Base-by-base conservation (phyloP, 2,113 vertebrate species). In the Poecile atricapillus region DNA sequence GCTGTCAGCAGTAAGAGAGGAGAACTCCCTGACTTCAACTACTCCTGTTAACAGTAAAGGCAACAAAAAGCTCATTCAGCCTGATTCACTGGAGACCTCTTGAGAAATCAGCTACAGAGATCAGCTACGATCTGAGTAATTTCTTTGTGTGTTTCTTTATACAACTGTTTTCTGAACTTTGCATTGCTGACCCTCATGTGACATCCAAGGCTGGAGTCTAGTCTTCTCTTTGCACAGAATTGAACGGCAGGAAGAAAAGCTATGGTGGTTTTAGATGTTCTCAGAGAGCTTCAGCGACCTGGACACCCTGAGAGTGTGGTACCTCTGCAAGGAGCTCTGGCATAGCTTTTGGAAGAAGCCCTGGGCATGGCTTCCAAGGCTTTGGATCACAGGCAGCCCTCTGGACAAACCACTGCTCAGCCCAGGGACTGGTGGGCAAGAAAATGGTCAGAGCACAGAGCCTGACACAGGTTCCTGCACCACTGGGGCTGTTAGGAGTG, bases 51-150 rank as follows among this genome's bases (percentile, higher is more conserved):
- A 93, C 88, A 89, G 76, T 59, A 89, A 52, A 87, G 58, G 80
- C 83, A 95, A 89, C 88, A 96, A 89, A 94, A 95, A 90, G 56
- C 85, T 93, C 79, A 68, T 96, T 96, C 83, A 93, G 75, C 33
- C 75, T 10, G 15, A 93, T 92, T 92, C 92, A 92, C 79, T 74
- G 65, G 84, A 93, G 81, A 89, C 37, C 46, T 93, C 89, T 35
- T 87, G 93, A 95, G 92, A 95, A 93, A 90, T 87, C 86, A 93
- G 62, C 55, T 49, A 49, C 55, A 90, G 31, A 76, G 2, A 83
- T 68, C 33, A 15, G 56, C 86, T 90, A 79, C 6, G 14, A 50
- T 89, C 73, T 75, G 76, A 93, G 83, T 83, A 17, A 82, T 83
- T 94, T 83, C 76, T 95, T 89, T 94, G 47, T 86, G 47, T 92